phyloP scores from a whole-genome alignment of 2,888 invertebrate species.

The Pseudococcus jackbeardsleyi region DNA sequence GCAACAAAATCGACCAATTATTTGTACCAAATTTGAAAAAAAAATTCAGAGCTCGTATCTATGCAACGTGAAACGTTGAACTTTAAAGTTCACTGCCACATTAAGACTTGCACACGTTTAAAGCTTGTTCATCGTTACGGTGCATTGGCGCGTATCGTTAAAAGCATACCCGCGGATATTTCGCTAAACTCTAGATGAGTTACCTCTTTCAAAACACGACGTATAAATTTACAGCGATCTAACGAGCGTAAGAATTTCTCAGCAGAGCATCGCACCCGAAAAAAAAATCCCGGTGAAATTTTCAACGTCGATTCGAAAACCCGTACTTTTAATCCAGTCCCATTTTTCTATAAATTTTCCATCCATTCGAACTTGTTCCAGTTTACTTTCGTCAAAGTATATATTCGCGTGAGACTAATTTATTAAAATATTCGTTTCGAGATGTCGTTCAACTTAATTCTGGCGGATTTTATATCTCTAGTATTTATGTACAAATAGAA shows the following conservation, averaged over 20 bases:
- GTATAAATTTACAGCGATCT: constrained; percentile 26
- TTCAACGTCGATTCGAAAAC: too few species aligned
- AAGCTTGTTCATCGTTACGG: neutral
- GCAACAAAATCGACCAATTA: constrained; percentile 69
- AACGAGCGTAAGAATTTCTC: constrained; percentile 19
- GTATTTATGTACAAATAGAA: neutral
- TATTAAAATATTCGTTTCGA: constrained; percentile 10
- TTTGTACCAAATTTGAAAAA: neutral
- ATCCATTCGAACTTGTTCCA: neutral
- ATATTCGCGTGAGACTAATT: neutral
- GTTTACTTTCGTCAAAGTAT: neutral
- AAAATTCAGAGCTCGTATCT: neutral
- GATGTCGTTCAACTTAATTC: neutral
- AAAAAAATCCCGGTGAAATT: neutral
- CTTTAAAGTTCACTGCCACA: constrained; percentile 18
- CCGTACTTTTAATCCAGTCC: too few species aligned
- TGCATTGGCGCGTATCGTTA: constrained; percentile 9
- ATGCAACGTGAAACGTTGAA: constrained; percentile 3
- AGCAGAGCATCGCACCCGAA: neutral
- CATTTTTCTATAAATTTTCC: too few species aligned
- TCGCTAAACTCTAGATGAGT: neutral
- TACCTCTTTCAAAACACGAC: constrained; percentile 15
- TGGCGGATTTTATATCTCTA: constrained; percentile 7
- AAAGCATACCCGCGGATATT: neutral
- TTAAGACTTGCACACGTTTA: neutral